Evolutionary conservation across 2,888 invertebrate genomes (phyloP).

Genomic region (Hartigia nigra): DNA sequence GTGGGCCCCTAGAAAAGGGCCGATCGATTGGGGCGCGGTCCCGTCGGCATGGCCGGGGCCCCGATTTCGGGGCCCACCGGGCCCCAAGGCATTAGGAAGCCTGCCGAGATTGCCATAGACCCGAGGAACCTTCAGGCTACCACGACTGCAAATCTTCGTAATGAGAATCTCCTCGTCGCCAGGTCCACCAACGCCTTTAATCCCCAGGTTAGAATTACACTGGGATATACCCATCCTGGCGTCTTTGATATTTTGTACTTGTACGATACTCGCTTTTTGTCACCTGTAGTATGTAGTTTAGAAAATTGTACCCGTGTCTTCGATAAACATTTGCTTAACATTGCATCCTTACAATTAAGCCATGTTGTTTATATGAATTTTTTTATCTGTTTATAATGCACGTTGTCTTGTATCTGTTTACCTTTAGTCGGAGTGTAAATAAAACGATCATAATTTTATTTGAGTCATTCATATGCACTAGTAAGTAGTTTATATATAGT

Average conservation of each 20-base stretch:
- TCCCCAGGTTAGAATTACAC: conserved; percentile 8
- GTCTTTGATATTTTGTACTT: neutral
- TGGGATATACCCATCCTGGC: neutral
- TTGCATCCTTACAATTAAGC: neutral
- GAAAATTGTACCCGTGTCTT: neutral
- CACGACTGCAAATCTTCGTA: conserved; percentile 7
- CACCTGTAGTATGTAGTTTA: neutral
- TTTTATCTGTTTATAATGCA: neutral
- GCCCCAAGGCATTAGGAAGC: conserved; percentile 32
- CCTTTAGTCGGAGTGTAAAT: neutral
- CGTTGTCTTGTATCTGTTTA: neutral
- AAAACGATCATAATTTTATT: neutral
- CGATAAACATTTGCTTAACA: neutral
- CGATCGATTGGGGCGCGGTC: conserved; percentile 12
- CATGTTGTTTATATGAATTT: neutral
- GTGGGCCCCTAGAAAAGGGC: conserved; percentile 12
- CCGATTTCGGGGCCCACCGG: conserved; percentile 43
- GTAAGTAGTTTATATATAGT: neutral
- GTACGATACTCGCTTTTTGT: neutral
- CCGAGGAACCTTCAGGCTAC: conserved; percentile 48
- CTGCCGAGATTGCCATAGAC: conserved; percentile 57
- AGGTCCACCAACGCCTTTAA: conserved; percentile 13
- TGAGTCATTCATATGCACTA: neutral
- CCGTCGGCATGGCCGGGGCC: conserved; percentile 51
- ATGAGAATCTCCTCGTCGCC: neutral